Evolutionary conservation across 2,888 invertebrate species (phyloP), one percentile per base, ranked within the genome.

Genomic region (Callyntrura guangdongensis): DNA sequence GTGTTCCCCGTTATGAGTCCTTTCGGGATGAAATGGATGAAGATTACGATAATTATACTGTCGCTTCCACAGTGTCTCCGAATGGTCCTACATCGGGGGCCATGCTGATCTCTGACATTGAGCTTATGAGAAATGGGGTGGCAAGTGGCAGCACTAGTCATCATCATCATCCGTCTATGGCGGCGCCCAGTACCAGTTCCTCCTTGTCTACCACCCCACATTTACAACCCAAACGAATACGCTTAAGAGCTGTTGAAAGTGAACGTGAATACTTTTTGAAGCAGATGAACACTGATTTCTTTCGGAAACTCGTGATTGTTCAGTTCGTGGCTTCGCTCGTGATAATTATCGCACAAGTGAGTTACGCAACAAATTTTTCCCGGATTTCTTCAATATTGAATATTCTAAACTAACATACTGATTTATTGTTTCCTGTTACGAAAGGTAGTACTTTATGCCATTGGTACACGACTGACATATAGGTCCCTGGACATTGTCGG

Each of bases 231-330:
- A 89, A 89, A 27, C 56, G 82, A 4, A 64, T 92, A 59, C 88
- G 92, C 11, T 81, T 92, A 2, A 25, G 90, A 9, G 90, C 91
- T 49, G 89, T 92, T 9, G 91, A 90, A 67, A 90, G 72, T 27
- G 92, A 92, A 27, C 67, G 82, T 17, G 91, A 90, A 1, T 89
- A 90, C 27, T 92, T 90, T 69, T 45, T 91, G 0, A 88, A 91
- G 17, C 47, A 83, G 20, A 88, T 92, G 82, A 91, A 92, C 74
- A 49, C 86, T 20, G 74, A 77, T 25, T 56, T 84, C n/a, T 69
- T 91, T 20, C 77, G 87, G 12, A 89, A 89, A 56, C 72, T 91
- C 14, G 61, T 84, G 11, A 22, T 82, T 0, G 17, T 91, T 20
- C 90, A 91, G 84, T 17, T 22, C 0, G 53, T 56, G 14, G 69